These are phyloP conservation scores for Oscheius onirici DNA, from an alignment of 2,888 invertebrate genomes.

Conservation along the genomic window DNA sequence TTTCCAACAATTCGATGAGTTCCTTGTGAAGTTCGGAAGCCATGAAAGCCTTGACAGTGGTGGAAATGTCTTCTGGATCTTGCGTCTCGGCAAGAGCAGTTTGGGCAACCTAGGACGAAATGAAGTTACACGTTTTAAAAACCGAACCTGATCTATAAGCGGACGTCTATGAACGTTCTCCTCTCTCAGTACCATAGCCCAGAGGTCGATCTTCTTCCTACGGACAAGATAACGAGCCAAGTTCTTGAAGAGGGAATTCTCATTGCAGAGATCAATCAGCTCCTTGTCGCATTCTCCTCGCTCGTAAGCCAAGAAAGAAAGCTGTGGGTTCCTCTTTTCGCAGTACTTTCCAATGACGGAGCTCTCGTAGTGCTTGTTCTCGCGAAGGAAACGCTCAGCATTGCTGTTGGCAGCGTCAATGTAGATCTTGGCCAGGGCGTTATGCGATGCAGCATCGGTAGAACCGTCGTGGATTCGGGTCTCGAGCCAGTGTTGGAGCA, in stretches of 20 bases:
- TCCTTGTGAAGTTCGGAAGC: slow-evolving; percentile 98
- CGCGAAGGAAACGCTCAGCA: slow-evolving; percentile 83
- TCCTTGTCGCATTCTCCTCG: slow-evolving; percentile 97
- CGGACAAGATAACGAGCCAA: slow-evolving; percentile 92
- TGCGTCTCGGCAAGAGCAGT: slow-evolving; percentile 94
- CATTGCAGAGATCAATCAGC: slow-evolving; percentile 95
- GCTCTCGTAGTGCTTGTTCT: slow-evolving; percentile 89
- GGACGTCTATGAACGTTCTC: slow-evolving; percentile 91
- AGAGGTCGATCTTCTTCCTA: slow-evolving; percentile 90
- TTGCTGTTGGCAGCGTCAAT: slow-evolving; percentile 99
- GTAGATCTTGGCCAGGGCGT: slow-evolving; percentile 98
- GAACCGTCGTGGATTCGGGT: slow-evolving; percentile 96
- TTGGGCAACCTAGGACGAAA: slow-evolving; percentile 85
- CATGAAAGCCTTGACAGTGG: slow-evolving; percentile 99
- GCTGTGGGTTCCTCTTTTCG: slow-evolving; percentile 98
- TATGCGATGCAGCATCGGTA: slow-evolving; percentile 96
- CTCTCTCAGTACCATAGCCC: slow-evolving; percentile 93
- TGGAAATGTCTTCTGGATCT: slow-evolving; percentile 98
- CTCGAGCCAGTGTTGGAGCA: slow-evolving; percentile 96
- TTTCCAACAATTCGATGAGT: slow-evolving; percentile 94
- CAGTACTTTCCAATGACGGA: slow-evolving; percentile 87
- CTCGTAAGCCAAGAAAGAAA: slow-evolving; percentile 99
- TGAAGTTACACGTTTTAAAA: background rate
- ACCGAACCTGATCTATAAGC: slow-evolving; percentile 74
- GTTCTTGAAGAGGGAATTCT: slow-evolving; percentile 98